Evolutionary conservation across 1,140 invertebrate genomes (phyloP), one percentile per base, ranked within the genome.

Genomic region (Aphis craccivora): DNA sequence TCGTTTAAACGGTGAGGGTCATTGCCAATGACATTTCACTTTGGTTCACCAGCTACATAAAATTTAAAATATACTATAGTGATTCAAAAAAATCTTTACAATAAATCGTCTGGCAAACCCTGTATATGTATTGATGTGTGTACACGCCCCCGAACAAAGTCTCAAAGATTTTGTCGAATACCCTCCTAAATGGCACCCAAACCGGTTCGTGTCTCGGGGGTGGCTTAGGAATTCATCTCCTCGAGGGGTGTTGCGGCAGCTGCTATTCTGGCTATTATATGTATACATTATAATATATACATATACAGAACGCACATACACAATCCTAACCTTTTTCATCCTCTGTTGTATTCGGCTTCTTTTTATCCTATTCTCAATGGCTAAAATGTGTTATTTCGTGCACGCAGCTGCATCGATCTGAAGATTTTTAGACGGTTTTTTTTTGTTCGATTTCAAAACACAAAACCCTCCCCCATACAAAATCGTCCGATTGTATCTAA

Each of bases 171-270:
- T 40, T 18, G n/a, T 35, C 30, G 51, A 11, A 53, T 14, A 51
- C 90, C 67, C 90, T 84, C 48, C 5, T 53, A 40, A 86, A 93
- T 43, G 91, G 91, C 91, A 55, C 45, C 45, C 91, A 25, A 93
- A 93, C 91, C 91, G 91, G 91, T 93, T 93, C 14, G 25, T 53
- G 76, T 93, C 76, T 83, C 48, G 91, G 51, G 60, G 91, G 91
- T 40, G 76, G 91, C 23, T 93, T 86, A 53, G 91, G 91, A 93
- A 93, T 93, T 93, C 91, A 53, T 84, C 51, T 84, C 51, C 45
- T 81, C 45, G 48, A 86, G 48, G 60, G 76, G 91, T 84, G 91
- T 86, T 76, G 60, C 35, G 37, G 91, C 91, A 93, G 91, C 91
- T 93, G 91, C 48, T 23, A 51, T 81, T 92, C 48, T 35, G 91